phyloP scores from a whole-genome alignment of 2,797 vertebrate species.

The Malurus splendens region DNA sequence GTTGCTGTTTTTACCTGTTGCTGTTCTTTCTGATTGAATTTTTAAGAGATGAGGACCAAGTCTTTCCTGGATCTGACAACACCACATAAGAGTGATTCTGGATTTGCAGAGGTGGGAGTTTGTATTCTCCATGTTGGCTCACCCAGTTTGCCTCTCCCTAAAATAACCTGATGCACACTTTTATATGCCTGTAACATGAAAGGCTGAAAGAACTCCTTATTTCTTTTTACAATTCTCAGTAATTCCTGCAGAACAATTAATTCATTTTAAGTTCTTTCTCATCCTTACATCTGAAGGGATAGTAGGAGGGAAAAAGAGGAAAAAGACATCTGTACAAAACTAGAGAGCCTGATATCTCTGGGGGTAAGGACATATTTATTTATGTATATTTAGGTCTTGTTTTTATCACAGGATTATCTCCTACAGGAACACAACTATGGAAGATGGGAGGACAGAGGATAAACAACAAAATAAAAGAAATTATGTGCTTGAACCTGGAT shows the following conservation, averaged over 20 bases:
- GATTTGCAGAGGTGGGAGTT: not conserved
- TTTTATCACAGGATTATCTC: not conserved
- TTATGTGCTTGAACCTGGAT: not conserved
- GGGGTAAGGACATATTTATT: not conserved
- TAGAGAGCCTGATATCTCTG: not conserved
- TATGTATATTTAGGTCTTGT: not conserved
- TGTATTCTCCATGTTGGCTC: not conserved
- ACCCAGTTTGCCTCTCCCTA: not conserved
- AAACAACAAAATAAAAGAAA: not conserved
- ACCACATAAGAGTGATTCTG: not conserved
- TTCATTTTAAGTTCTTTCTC: not conserved
- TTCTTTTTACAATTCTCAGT: not conserved
- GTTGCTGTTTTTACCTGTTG: not conserved
- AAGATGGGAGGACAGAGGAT: not conserved
- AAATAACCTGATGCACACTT: not conserved
- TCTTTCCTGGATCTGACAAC: not conserved
- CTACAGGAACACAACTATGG: not conserved
- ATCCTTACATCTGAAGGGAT: not conserved
- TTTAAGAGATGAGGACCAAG: not conserved
- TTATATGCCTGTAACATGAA: rapidly evolving
- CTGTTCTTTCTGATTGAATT: not conserved
- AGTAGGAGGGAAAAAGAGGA: not conserved
- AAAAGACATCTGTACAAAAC: not conserved
- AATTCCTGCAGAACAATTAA: not conserved
- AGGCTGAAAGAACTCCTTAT: not conserved